phyloP scores from a whole-genome alignment of 2,888 invertebrate species.

The Cinara cedri region DNA sequence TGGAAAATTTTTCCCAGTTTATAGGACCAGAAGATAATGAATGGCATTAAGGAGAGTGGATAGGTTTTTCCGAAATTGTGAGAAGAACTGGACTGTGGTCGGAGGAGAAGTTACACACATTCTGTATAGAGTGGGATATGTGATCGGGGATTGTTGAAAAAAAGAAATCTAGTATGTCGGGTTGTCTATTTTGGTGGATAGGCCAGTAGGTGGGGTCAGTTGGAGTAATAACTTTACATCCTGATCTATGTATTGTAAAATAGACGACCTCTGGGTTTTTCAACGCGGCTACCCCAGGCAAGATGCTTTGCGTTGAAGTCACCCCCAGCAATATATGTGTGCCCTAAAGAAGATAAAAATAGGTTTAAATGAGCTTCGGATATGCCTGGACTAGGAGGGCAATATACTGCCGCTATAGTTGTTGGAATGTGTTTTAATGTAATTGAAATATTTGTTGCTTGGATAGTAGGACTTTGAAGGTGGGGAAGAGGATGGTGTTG shows the following conservation, averaged over 20 bases:
- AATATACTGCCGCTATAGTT: constrained; percentile 16
- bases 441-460: background rate
- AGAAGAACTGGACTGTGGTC: constrained; percentile 12
- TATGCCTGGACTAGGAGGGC: constrained; percentile 19
- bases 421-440: background rate
- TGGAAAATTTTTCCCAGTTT: background rate
- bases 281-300: background rate
- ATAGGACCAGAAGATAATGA: background rate
- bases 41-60: background rate
- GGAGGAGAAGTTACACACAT: background rate
- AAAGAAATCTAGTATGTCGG: background rate
- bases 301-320: constrained; percentile 6
- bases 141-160: background rate
- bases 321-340: background rate
- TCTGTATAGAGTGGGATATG: background rate
- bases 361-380: background rate
- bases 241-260: background rate
- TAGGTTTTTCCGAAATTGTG: too few relatives aligned
- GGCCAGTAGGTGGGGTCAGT: background rate
- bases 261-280: background rate
- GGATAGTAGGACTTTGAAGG: background rate
- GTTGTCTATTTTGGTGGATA: background rate
- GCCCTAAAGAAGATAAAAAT: background rate
- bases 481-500: background rate
- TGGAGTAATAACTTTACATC: background rate